Percentiles rank a stretch among this genome's conserved stretches.
These are phyloP conservation scores for Cosmorhoe ocellata DNA, from an alignment of 2,888 invertebrate species.

Conservation along the genomic window DNA sequence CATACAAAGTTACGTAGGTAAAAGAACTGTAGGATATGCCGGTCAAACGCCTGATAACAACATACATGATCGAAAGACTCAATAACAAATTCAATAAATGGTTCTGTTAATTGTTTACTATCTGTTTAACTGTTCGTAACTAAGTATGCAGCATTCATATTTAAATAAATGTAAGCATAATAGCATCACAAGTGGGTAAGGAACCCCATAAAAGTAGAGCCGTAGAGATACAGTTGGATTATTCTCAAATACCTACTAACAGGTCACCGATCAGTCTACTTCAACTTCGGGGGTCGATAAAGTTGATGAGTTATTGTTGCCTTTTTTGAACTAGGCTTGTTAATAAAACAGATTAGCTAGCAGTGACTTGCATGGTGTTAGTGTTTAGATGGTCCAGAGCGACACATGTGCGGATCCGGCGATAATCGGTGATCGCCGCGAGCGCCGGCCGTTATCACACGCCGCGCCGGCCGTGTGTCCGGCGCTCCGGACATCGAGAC, in stretches of 20 bases:
- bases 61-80: constrained; percentile 60
- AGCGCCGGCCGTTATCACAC: constrained; percentile 60
- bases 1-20: constrained; percentile 54
- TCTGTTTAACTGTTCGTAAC: constrained; percentile 50
- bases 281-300: constrained; percentile 11
- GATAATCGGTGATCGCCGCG: constrained; percentile 68
- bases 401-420: constrained; percentile 51
- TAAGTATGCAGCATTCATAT: constrained; percentile 8
- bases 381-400: constrained; percentile 25
- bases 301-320: constrained; percentile 23
- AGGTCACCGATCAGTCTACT: neutral
- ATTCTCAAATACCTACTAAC: constrained; percentile 1
- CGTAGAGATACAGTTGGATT: too few species aligned
- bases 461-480: constrained; percentile 58
- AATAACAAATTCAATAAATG: constrained; percentile 59
- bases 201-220: neutral
- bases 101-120: constrained; percentile 67
- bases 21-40: constrained; percentile 67
- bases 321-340: constrained; percentile 19
- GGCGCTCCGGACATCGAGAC: constrained; percentile 52
- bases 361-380: constrained; percentile 25
- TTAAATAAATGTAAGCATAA: constrained; percentile 4
- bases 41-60: constrained; percentile 66
- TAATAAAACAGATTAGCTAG: constrained; percentile 17
- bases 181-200: neutral